Base-by-base conservation (phyloP, 64 coral and sea anemone species). In the Porites lutea region DNA sequence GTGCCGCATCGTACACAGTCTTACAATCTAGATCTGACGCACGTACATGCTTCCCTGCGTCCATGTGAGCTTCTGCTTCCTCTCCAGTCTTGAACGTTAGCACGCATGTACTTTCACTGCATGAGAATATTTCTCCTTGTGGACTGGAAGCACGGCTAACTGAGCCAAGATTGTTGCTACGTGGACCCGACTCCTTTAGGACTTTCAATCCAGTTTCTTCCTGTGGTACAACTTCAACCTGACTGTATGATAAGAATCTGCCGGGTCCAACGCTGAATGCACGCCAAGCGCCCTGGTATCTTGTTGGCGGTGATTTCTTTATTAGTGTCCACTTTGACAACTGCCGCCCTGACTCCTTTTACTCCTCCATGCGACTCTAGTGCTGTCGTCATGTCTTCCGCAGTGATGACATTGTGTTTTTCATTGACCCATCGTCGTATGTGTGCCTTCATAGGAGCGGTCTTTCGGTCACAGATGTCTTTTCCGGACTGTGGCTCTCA, bases 11-110 rank as follows among this genome's bases (percentile, higher is more conserved):
- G 7, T 89, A 93, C 5, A 89, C 20, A 0, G 48, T 77, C 18
- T 68, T 66, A 3, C 65, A 89, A n/a, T 94, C 87, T 2, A 82
- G 55, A 19, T 79, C 75, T 20, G 45, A 60, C 27, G 27, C 27
- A 37, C 27, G 27, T 2, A 93, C 75, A 19, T 94, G 87, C 60
- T 88, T 94, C 8, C 92, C 92, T 10, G 92, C 45, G 71, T 94
- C 92, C 86, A 94, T 89, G 87, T 94, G 87, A 4, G 64, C 92
- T 94, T 83, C 23, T 2, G 79, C 86, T 68, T 89, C 79, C 76
- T 45, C 46, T 60, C 83, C 18, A 2, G 53, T 19, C 43, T 83
- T 94, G 19, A 94, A 94, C 13, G 92, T 89, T 6, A 94, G 59
- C 45, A 94, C 65, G 65, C 92, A 94, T 10, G 84, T 73, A 23